A percentile compares a stretch with the other conserved stretches of the same genome.
Evolutionary conservation across 2,888 invertebrate species (phyloP).

Genomic region (Phytoseiulus persimilis): DNA sequence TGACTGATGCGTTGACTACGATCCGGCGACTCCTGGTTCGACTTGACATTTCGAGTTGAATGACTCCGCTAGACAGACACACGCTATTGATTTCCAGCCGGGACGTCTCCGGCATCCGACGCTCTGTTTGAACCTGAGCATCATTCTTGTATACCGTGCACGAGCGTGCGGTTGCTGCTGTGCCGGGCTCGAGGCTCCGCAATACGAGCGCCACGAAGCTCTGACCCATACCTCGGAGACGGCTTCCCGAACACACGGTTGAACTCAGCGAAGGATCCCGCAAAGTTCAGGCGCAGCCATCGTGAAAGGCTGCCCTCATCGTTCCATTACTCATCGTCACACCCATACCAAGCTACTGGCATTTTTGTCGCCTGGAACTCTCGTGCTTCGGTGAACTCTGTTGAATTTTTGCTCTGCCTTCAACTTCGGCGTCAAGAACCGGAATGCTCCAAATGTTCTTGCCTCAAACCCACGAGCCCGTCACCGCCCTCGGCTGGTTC

Average conservation of each 20-base stretch:
- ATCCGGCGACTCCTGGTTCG: background rate
- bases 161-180: background rate
- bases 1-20: background rate
- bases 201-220: too few relatives aligned
- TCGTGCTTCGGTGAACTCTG: background rate
- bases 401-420: background rate
- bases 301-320: too few relatives aligned
- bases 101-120: background rate
- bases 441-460: conserved; percentile 10
- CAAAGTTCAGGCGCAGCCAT: too few relatives aligned
- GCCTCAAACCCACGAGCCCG: conserved; percentile 22
- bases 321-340: too few relatives aligned
- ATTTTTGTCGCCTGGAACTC: background rate
- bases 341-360: too few relatives aligned
- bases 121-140: background rate
- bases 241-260: too few relatives aligned
- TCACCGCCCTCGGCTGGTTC: conserved; percentile 26
- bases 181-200: background rate
- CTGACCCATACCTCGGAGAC: too few relatives aligned
- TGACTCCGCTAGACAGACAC: background rate
- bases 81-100: background rate
- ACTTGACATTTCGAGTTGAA: conserved; percentile 5
- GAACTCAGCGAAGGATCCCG: too few relatives aligned
- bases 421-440: background rate
- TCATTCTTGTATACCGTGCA: background rate